Base-by-base conservation (phyloP, 2,113 vertebrate genomes). In the Proteles cristata region DNA sequence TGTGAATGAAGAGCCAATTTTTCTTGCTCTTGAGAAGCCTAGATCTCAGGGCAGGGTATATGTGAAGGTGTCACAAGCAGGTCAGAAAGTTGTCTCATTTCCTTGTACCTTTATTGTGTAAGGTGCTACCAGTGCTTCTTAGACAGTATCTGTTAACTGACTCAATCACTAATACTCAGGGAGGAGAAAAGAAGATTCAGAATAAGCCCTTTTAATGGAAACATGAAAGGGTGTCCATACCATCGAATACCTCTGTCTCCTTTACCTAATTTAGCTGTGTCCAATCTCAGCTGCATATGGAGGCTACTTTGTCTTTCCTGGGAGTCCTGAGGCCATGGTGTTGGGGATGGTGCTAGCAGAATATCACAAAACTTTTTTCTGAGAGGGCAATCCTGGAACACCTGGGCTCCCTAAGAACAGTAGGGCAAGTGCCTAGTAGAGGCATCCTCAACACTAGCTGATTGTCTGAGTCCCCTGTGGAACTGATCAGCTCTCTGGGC, bases 231-330 rank as follows among this genome's bases (percentile, higher is more conserved):
- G 2, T 26, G 10, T 73, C 43, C 50, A 17, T 53, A 11, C 23
- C 11, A 4, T 31, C 48, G 28, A 16, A 9, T 53, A 31, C 10
- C 3, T 93, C 89, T 85, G 48, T 88, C 19, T n/a, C 53, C 50
- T 81, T 96, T 71, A 31, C n/a, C 61, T 76, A 19, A 12, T 71
- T 76, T 35, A 95, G n/a, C 12, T 77, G 11, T 88, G 66, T 48
- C 31, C 63, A 65, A 8, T 65, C 63, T 65, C 65, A 90, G 33
- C n/a, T 28, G 23, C 4, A 2, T 58, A n/a, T 28, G 50, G 71
- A 95, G 63, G 25, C 19, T 71, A 43, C 79, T 96, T 91, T 83
- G 55, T n/a, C 5, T 69, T 88, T 93, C 48, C 71, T 89, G 89
- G 55, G 82, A 77, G 48, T 94, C 33, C 14, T 50, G 50, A 50